These are phyloP conservation scores for Oophaga sylvatica DNA, from an alignment of 2,797 vertebrate species.

Conservation along the genomic window DNA sequence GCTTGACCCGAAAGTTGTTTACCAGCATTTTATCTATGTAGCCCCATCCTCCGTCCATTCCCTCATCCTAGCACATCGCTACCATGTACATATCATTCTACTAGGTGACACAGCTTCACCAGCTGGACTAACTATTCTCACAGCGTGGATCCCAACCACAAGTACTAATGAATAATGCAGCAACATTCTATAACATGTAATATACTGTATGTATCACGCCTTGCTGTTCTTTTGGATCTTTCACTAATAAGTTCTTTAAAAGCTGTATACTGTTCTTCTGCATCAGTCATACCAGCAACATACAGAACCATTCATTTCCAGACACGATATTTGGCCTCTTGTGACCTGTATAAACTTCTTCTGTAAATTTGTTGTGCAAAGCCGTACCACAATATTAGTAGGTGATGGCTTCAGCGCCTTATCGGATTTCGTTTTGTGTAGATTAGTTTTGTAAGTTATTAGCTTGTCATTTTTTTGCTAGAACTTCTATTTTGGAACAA, in stretches of 20 bases:
- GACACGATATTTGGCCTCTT: too few species aligned
- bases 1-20: too few species aligned
- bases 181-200: not conserved
- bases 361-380: not conserved
- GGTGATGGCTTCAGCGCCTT: slow-evolving; percentile 16
- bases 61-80: too few species aligned
- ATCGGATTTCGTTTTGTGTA: not conserved
- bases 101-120: not conserved
- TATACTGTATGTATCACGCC: too few species aligned
- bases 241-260: not conserved
- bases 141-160: not conserved
- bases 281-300: not conserved
- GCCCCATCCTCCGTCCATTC: too few species aligned
- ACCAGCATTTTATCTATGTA: too few species aligned
- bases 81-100: too few species aligned
- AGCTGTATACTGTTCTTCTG: not conserved
- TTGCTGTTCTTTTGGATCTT: not conserved
- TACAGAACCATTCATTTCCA: not conserved
- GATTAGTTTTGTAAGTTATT: not conserved
- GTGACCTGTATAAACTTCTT: slow-evolving; percentile 15
- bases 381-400: not conserved
- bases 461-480: not conserved
- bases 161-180: not conserved
- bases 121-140: not conserved
- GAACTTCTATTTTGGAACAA: not conserved